These are phyloP conservation scores for Phymatocera aterrima DNA, from an alignment of 2,888 invertebrate genomes.

Conservation along the genomic window DNA sequence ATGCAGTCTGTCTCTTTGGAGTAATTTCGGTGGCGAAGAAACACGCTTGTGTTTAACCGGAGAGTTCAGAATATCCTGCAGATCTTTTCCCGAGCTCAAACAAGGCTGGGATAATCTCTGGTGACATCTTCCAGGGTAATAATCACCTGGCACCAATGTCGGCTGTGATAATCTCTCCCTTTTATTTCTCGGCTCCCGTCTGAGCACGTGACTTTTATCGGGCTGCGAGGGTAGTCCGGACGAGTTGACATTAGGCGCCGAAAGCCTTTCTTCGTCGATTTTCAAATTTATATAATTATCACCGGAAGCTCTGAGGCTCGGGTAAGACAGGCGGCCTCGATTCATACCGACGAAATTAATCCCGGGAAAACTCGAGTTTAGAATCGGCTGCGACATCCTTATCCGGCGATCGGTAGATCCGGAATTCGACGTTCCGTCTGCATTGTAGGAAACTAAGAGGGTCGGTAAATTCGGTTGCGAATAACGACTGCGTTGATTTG, in stretches of 20 bases:
- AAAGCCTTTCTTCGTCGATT: constrained; percentile 62
- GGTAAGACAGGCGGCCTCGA: constrained; percentile 65
- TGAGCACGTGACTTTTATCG: constrained; percentile 58
- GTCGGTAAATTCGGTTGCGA: constrained; percentile 70
- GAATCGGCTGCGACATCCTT: constrained; percentile 69
- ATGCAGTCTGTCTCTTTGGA: constrained; percentile 65
- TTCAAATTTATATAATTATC: constrained; percentile 64
- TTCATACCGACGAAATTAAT: constrained; percentile 63
- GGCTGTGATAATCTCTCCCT: constrained; percentile 69
- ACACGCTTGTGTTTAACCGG: constrained; percentile 66
- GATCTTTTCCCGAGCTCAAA: constrained; percentile 57
- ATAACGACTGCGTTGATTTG: constrained; percentile 67
- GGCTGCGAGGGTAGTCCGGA: constrained; percentile 57
- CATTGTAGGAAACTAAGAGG: constrained; percentile 63
- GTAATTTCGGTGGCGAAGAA: constrained; percentile 54
- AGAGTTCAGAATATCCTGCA: constrained; percentile 53
- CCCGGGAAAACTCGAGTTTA: constrained; percentile 64
- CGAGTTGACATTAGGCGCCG: constrained; percentile 61
- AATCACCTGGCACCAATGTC: constrained; percentile 67
- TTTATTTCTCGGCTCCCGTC: constrained; percentile 58
- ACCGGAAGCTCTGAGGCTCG: constrained; percentile 65
- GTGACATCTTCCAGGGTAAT: constrained; percentile 65
- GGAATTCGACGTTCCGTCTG: constrained; percentile 51
- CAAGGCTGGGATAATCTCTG: constrained; percentile 69
- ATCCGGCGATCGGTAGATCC: constrained; percentile 63